Conservation (phyloP, 2,797 vertebrate genomes). For the Falco columbarius region DNA sequence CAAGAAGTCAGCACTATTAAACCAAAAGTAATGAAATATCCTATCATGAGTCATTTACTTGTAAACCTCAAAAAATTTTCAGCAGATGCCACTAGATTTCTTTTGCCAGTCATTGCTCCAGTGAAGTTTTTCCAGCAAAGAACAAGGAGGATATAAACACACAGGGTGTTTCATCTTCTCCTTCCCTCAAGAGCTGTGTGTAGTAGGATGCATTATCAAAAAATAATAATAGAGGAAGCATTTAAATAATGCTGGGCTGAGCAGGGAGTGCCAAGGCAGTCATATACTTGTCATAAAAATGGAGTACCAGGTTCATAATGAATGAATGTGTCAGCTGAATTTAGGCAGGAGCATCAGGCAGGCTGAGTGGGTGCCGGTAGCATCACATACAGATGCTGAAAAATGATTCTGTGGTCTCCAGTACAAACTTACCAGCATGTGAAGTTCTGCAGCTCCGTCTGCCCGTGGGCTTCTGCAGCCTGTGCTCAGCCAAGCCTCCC, state of each 20-base stretch:
- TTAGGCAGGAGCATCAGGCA: background rate
- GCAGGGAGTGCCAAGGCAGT: background rate
- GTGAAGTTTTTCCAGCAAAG: background rate
- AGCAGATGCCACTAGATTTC: background rate
- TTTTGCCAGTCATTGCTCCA: background rate
- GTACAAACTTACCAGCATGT: background rate
- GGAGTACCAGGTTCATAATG: background rate
- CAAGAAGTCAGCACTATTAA: slow-evolving; percentile 4
- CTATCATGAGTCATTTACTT: background rate
- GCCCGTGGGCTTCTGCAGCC: background rate
- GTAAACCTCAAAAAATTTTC: background rate
- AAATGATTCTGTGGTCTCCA: background rate
- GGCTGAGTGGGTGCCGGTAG: background rate
- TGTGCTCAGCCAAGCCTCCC: background rate
- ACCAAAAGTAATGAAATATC: background rate
- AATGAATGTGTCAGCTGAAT: background rate
- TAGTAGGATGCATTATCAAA: background rate
- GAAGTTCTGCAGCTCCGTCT: background rate
- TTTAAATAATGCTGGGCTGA: slow-evolving; percentile 15
- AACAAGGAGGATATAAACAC: background rate
- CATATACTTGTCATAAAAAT: background rate
- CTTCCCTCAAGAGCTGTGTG: background rate
- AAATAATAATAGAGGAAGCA: background rate
- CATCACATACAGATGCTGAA: background rate
- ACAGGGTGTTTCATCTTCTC: background rate